These are phyloP conservation scores for Akabosia matsudoensis DNA, from an alignment of 1,140 invertebrate species.

Conservation along the genomic window DNA sequence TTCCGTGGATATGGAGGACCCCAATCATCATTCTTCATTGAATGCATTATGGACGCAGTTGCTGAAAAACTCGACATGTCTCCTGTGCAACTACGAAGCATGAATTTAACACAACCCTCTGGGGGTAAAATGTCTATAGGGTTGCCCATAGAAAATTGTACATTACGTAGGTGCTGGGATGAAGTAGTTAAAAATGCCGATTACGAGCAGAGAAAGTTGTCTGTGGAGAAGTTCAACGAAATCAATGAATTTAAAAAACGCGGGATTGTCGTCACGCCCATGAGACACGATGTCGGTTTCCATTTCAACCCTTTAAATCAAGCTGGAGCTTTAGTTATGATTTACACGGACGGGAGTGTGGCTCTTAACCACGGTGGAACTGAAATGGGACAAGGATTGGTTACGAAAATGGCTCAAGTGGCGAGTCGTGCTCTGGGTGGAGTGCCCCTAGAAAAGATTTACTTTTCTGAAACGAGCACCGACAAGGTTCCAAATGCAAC, in stretches of 20 bases:
- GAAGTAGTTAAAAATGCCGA: slow-evolving; percentile 70
- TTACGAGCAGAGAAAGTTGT: slow-evolving; percentile 60
- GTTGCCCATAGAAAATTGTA: slow-evolving; percentile 70
- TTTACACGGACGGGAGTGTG: slow-evolving; percentile 89
- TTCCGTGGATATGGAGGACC: slow-evolving; percentile 86
- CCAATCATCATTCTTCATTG: slow-evolving; percentile 78
- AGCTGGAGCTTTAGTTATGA: slow-evolving; percentile 76
- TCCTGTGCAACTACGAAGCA: slow-evolving; percentile 48
- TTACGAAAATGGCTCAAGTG: slow-evolving; percentile 92
- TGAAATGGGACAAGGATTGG: slow-evolving; percentile 94
- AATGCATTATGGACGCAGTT: slow-evolving; percentile 72
- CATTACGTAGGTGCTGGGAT: slow-evolving; percentile 71
- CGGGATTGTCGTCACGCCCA: slow-evolving; percentile 78
- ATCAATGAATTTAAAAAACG: slow-evolving; percentile 80
- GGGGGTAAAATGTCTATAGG: slow-evolving; percentile 74
- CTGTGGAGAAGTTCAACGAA: slow-evolving; percentile 71
- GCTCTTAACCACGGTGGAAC: slow-evolving; percentile 82
- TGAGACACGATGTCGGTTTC: slow-evolving; percentile 85
- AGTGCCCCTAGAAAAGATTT: slow-evolving; percentile 72
- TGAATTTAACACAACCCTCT: slow-evolving; percentile 42
- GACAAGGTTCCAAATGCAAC: slow-evolving; percentile 93
- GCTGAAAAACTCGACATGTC: slow-evolving; percentile 66
- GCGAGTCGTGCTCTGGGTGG: slow-evolving; percentile 66
- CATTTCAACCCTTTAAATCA: slow-evolving; percentile 77
- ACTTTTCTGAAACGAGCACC: slow-evolving; percentile 84